Base-by-base conservation (phyloP, 2,113 vertebrate genomes). In the Tachycineta bicolor region DNA sequence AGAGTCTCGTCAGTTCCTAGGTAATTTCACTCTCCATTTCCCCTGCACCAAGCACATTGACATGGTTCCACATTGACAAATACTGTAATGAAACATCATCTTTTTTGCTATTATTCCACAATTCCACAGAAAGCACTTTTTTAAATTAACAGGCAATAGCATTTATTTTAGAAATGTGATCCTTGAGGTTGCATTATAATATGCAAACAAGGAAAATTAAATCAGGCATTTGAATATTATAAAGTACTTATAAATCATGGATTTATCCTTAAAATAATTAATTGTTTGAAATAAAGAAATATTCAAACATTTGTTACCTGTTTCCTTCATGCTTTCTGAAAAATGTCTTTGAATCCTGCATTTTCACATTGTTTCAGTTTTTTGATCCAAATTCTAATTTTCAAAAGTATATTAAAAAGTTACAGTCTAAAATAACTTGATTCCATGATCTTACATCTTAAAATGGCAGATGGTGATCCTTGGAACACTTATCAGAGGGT, bases 1-100 rank as follows among this genome's bases (percentile, higher is more conserved):
- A 74, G 3, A 63, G 5, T 59, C 29, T 67, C 22, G 41, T 33
- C 18, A 25, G 33, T 74, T 94, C 75, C 22, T 25, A 85, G 34
- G 56, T 86, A 95, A 95, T 96, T 93, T 96, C 64, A 88, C 75
- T 93, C 75, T 94, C 70, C 63, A 75, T 90, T 95, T 86, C 68
- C 74, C 28, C 82, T 77, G 26, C 22, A 52, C 64, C 17, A 59
- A 52, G 63, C 76, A 56, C 24, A 68, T 37, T 0, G 18, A 63
- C 39, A 79, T 23, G 14, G 50, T 74, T 89, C 74, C 67, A 85
- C 23, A 3, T 34, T 77, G 55, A n/a, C 12, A 85, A 90, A 59
- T n/a, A 70, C 11, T 63, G 53, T 43, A 93, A 62, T 4, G 19
- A 88, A 90, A 46, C 29, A 74, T 12, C 21, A 69, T 14, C 53